Evolutionary conservation across 2,888 invertebrate genomes (phyloP).

Genomic region (Trachelus tabidus): DNA sequence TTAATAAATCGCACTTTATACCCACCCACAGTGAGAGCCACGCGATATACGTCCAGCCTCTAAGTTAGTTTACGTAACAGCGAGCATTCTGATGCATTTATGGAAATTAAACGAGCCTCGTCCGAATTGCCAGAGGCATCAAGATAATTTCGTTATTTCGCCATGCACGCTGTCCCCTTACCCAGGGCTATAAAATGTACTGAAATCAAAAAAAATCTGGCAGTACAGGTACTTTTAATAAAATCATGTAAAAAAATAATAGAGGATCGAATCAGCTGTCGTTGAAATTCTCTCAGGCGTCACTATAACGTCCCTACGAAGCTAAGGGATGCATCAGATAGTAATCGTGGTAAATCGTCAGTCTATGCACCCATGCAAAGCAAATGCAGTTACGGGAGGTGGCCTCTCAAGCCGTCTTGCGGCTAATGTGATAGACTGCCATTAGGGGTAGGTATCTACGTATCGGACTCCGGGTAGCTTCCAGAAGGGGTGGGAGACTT

Average conservation of each 20-base stretch:
- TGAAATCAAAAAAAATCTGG: background rate
- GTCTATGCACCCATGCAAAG: constrained; percentile 38
- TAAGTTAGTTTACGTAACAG: constrained; percentile 50
- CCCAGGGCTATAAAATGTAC: background rate
- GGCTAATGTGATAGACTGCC: constrained; percentile 58
- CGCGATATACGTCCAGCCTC: constrained; percentile 26
- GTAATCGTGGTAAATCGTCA: constrained; percentile 41
- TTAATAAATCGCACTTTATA: constrained; percentile 53
- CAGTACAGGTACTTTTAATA: background rate
- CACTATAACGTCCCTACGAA: background rate
- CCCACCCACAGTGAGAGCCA: constrained; percentile 14
- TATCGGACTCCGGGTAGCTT: background rate
- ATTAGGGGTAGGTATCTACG: constrained; percentile 41
- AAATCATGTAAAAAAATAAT: background rate
- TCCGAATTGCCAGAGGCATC: constrained; percentile 46
- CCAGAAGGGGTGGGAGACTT: background rate
- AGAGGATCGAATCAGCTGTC: background rate
- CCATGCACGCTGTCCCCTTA: background rate
- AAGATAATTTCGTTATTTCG: constrained; percentile 45
- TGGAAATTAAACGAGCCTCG: constrained; percentile 52
- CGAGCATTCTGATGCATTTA: constrained; percentile 51
- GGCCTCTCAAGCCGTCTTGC: constrained; percentile 49
- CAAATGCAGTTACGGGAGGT: constrained; percentile 48
- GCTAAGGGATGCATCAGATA: background rate
- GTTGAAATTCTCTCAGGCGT: background rate